A percentile compares a stretch with the other conserved stretches of the same genome.
phyloP scores from a whole-genome alignment of 2,888 invertebrate genomes.

The Lobophora halterata region DNA sequence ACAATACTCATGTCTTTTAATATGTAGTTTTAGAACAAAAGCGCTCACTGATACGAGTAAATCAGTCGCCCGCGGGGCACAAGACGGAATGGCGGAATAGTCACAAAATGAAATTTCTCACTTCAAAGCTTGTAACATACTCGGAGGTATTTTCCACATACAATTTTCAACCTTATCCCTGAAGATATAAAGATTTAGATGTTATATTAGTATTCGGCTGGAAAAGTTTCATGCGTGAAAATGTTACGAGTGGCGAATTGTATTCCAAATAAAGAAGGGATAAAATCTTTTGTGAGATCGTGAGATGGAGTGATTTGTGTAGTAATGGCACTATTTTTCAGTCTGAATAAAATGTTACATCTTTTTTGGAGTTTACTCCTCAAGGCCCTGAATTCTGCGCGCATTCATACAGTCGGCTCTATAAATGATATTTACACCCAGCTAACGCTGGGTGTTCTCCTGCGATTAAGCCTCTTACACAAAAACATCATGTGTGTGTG shows the following conservation, averaged over 20 bases:
- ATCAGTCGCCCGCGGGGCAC: slow-evolving; percentile 66
- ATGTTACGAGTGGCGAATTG: no score
- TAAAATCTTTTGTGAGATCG: slow-evolving; percentile 15
- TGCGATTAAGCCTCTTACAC: no score
- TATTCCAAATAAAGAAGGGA: slow-evolving; percentile 59
- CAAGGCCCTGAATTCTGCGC: no score
- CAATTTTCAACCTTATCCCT: slow-evolving; percentile 27
- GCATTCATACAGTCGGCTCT: no score
- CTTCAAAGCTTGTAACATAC: slow-evolving; percentile 61
- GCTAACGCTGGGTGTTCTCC: no score
- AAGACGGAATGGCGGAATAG: slow-evolving; percentile 73
- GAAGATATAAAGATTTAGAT: slow-evolving; percentile 25
- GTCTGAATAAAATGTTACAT: no score
- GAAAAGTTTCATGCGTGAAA: slow-evolving; percentile 56
- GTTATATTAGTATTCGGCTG: slow-evolving; percentile 34
- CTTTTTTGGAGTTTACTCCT: no score
- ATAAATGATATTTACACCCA: no score
- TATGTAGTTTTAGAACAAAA: slow-evolving; percentile 46
- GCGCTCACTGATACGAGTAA: slow-evolving; percentile 61
- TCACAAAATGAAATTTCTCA: slow-evolving; percentile 77
- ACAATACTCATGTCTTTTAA: no score
- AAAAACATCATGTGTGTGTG: no score
- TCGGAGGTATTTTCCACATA: slow-evolving; percentile 39
- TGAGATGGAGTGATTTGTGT: slow-evolving; percentile 24
- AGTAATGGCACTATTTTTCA: no score